Base-by-base conservation (phyloP, 2,888 invertebrate genomes). In the Drosophila mulleri region DNA sequence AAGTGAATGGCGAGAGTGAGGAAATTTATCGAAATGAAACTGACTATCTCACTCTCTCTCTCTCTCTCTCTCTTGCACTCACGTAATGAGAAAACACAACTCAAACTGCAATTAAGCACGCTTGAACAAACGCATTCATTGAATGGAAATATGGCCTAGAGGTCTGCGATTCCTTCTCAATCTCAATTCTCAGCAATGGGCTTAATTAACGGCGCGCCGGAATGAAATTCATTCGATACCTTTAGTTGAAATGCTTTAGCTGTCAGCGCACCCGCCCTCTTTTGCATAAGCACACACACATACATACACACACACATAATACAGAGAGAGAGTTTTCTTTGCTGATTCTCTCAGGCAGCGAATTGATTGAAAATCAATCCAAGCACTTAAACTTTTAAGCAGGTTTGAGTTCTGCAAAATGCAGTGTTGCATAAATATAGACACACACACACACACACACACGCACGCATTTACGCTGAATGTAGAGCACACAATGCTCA, bases 301-400 rank as follows among this genome's bases (percentile, higher is more conserved):
- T n/a, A n/a, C n/a, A n/a, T n/a, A 16, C 47, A n/a, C 41, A 44
- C 48, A 44, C 45, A 47, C 42, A 50, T n/a, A 47, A 16, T 1
- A 47, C 39, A 50, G 20, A 42, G 37, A 52, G 23, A 61, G 26
- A 18, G 11, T 16, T 29, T 45, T 18, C 52, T 59, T 23, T 39
- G 23, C 44, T 48, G 41, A 12, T 23, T 29, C 48, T 44, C 56
- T 59, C 41, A 52, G 63, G 56, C 48, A 59, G 57, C 65, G 72
- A 72, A 75, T 83, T 81, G 82, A 87, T 89, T 81, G 77, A 81
- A 83, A 83, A 89, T 87, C 87, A 89, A 84, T 87, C 71, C 89
- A 56, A 83, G 67, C 77, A 82, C 82, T 87, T 83, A 72, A 83
- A 81, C 78, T 79, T 87, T 83, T 88, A 72, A 83, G 82, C 87